A percentile compares a stretch with the other conserved stretches of the same genome.
These are phyloP conservation scores for Galagoides demidoff DNA, from an alignment of 2,797 vertebrate genomes.

Conservation along the genomic window DNA sequence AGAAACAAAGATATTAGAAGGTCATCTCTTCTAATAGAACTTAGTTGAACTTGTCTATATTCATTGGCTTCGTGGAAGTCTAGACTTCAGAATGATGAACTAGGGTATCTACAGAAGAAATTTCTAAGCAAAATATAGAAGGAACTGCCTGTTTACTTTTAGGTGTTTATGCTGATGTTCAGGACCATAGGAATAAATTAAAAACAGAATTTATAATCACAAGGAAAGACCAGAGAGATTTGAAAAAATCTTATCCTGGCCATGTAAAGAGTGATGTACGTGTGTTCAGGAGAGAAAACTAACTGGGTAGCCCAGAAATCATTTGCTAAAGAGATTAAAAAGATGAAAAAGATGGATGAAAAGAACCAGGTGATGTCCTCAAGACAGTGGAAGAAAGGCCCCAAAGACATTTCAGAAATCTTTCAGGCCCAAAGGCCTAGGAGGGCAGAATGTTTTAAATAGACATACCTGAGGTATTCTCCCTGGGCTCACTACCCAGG, in stretches of 20 bases:
- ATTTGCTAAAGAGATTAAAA: background rate
- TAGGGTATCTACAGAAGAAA: background rate
- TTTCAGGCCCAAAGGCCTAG: background rate
- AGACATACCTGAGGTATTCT: background rate
- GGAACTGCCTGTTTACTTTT: background rate
- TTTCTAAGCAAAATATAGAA: background rate
- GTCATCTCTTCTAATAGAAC: background rate
- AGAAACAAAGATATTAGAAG: background rate
- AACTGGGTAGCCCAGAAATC: background rate
- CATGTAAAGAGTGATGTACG: background rate
- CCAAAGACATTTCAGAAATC: background rate
- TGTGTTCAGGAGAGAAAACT: background rate
- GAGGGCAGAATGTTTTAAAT: background rate
- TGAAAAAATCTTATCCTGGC: background rate
- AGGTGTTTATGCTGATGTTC: background rate
- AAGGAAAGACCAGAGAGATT: background rate
- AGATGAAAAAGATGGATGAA: background rate
- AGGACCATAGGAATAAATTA: background rate
- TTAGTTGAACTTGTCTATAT: background rate
- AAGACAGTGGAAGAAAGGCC: background rate
- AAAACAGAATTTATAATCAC: background rate
- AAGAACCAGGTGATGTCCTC: background rate
- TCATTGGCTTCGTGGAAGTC: background rate
- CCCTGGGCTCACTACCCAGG: background rate
- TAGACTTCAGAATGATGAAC: background rate